phyloP scores from a whole-genome alignment of 2,797 vertebrate species.

The Menidia menidia region DNA sequence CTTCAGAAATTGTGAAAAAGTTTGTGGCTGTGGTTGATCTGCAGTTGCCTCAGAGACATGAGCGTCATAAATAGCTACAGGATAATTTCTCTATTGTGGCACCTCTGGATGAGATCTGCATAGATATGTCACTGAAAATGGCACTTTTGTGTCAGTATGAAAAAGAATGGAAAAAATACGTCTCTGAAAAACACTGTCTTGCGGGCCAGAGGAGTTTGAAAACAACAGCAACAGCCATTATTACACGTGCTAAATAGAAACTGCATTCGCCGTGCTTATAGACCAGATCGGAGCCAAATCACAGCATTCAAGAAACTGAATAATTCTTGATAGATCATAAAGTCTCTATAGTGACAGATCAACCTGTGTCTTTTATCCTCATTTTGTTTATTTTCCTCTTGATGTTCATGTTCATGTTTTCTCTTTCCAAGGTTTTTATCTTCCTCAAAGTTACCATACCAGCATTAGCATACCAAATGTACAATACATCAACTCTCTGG shows the following conservation, averaged over 20 bases:
- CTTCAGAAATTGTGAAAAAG: no score
- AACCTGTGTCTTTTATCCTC: constrained; percentile 1
- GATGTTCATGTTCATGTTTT: neutral
- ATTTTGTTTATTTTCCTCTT: constrained; percentile 1
- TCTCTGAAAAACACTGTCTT: neutral
- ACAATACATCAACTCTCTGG: constrained; percentile 47
- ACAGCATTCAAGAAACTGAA: neutral
- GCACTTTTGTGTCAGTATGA: no score
- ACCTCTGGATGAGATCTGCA: no score
- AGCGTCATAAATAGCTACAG: no score
- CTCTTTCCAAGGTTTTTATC: constrained; percentile 17
- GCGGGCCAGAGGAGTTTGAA: no score
- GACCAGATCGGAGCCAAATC: neutral
- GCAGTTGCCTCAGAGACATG: no score
- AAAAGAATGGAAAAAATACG: neutral
- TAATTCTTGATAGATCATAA: neutral
- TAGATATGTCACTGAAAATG: no score
- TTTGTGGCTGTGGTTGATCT: no score
- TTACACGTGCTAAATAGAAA: no score
- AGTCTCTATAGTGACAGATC: neutral
- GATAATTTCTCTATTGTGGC: no score
- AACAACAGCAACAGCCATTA: no score
- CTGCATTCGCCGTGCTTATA: neutral
- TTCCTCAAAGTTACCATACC: constrained; percentile 25
- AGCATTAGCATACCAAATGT: constrained; percentile 3